Evolutionary conservation across 2,113 vertebrate species (phyloP).

Genomic region (Heterotis niloticus): DNA sequence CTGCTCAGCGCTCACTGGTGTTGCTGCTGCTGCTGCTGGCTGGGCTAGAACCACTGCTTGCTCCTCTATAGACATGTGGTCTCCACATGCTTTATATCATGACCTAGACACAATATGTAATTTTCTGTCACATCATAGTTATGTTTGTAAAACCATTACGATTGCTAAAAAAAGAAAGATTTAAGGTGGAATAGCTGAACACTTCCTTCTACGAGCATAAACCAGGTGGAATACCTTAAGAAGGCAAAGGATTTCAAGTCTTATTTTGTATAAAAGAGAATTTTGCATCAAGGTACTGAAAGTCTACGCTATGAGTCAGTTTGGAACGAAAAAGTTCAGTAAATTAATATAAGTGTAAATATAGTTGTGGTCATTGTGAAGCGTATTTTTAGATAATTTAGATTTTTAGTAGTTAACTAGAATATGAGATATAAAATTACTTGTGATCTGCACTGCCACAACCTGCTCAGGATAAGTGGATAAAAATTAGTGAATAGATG

Average conservation of each 20-base stretch:
- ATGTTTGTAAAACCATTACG: constrained; percentile 47
- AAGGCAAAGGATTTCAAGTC: not conserved
- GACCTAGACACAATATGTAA: constrained; percentile 77
- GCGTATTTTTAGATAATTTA: not conserved
- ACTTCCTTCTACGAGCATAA: constrained; percentile 8
- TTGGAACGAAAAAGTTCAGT: no score
- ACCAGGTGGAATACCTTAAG: constrained; percentile 42
- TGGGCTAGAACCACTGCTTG: constrained; percentile 62
- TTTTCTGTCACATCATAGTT: constrained; percentile 56
- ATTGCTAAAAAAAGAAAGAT: constrained; percentile 30
- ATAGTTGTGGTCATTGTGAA: no score
- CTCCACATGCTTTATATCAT: constrained; percentile 81
- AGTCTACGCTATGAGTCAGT: no score
- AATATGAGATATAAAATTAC: no score
- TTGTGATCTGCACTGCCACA: no score
- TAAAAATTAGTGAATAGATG: no score
- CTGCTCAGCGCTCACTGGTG: constrained; percentile 1
- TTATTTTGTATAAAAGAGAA: no score
- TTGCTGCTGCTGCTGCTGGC: constrained; percentile 47
- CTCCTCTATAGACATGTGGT: constrained; percentile 66
- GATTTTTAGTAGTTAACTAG: not conserved
- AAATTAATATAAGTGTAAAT: no score
- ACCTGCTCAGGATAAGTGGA: no score
- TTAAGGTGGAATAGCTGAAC: constrained; percentile 66
- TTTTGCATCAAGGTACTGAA: no score